Evolutionary conservation across 2,113 vertebrate species (phyloP).

Genomic region (Oncorhynchus nerka): DNA sequence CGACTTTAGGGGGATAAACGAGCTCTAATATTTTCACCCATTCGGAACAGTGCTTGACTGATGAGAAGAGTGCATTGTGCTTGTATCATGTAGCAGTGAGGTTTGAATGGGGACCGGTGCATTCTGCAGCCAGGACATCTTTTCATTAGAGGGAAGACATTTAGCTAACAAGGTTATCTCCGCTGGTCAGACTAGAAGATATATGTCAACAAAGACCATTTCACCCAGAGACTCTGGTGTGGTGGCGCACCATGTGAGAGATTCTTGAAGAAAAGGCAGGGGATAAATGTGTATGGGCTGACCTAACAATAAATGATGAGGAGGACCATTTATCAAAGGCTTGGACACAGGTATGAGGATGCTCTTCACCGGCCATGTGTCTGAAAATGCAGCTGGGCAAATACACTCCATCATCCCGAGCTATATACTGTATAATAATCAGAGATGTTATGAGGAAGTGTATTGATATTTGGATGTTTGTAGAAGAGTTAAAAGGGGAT

Average conservation of each 20-base stretch:
- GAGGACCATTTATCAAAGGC: constrained; percentile 28
- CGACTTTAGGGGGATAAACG: no score
- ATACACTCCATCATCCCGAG: constrained; percentile 27
- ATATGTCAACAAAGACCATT: neutral
- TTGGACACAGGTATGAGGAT: constrained; percentile 26
- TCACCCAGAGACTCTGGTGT: constrained; percentile 7
- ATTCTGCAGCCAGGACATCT: neutral
- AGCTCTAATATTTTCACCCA: neutral
- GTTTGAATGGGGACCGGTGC: neutral
- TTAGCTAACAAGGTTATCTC: neutral
- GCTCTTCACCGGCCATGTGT: constrained; percentile 4
- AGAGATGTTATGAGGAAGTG: constrained; percentile 6
- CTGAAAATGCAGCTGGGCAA: constrained; percentile 27
- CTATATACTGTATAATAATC: constrained; percentile 3
- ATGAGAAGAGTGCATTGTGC: neutral
- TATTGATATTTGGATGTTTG: neutral
- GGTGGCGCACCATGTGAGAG: constrained; percentile 1
- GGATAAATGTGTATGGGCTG: neutral
- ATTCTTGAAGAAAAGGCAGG: neutral
- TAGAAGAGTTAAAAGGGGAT: neutral
- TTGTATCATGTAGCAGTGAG: neutral
- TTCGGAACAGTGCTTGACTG: neutral
- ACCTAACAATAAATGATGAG: constrained; percentile 16
- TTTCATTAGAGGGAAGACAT: neutral
- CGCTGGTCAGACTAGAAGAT: neutral